These are phyloP conservation scores for Isichthys henryi DNA, from an alignment of 2,113 vertebrate genomes.

Conservation along the genomic window DNA sequence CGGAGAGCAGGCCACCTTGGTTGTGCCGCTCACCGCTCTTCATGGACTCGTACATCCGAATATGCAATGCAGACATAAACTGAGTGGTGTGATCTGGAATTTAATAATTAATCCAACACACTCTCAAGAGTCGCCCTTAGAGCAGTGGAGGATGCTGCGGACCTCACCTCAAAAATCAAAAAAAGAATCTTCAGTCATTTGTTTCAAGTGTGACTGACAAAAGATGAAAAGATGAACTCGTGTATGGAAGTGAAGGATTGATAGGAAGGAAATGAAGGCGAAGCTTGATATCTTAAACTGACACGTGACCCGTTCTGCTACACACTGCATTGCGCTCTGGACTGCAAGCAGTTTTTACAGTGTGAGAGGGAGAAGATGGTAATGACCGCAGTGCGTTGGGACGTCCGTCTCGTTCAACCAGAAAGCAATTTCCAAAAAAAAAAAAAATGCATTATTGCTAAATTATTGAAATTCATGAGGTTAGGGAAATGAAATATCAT, in stretches of 20 bases:
- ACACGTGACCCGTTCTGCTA: not conserved
- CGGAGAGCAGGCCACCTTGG: not conserved
- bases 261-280: not conserved
- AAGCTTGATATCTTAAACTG: not conserved
- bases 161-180: not conserved
- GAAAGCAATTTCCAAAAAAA: not conserved
- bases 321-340: not conserved
- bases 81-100: not conserved
- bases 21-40: not conserved
- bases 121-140: not conserved
- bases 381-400: not conserved
- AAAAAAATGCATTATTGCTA: not conserved
- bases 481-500: not conserved
- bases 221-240: not conserved
- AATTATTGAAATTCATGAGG: conserved; percentile 3
- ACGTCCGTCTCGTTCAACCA: not conserved
- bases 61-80: not conserved
- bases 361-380: not conserved
- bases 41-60: not conserved
- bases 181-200: not conserved
- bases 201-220: not conserved
- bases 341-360: not conserved
- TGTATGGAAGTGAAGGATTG: not conserved
- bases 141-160: not conserved
- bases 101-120: not conserved